Evolutionary conservation across 1,140 invertebrate genomes (phyloP), one percentile per base, ranked within the genome.

Genomic region (Hetaerina americana): DNA sequence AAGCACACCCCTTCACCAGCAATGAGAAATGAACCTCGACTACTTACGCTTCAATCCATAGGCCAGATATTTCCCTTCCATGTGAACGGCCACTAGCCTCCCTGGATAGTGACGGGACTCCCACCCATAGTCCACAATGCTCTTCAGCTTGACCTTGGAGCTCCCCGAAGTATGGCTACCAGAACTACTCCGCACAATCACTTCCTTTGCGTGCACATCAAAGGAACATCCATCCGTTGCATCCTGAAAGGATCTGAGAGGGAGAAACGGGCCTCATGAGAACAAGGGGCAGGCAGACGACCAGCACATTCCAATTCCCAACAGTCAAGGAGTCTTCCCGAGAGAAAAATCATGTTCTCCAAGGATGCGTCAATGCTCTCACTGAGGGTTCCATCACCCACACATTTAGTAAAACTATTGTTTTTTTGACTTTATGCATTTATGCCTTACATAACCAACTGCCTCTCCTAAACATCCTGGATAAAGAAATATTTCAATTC

Each of bases 91-190:
- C n/a, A 97, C 85, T 26, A 97, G 80, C 77, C 94, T 92, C 0
- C 95, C 94, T 8, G 87, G 85, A 76, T 95, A 93, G 78, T 92
- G 91, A 76, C 89, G 87, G 27, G 89, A 86, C 77, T 97, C 94
- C 95, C 95, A 97, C 72, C 90, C 90, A 79, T 93, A 97, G 76
- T 97, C 93, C 12, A 96, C 94, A 68, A 96, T 87, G 80, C 92
- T 95, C 76, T 90, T 93, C 24, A 96, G 85, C 78, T 95, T 96
- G 8, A 98, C 90, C 81, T 94, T 93, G 0, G 92, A 94, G 77
- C 90, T 92, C 27, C 90, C 92, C 81, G 88, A 88, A 76, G 85
- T 85, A 75, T 91, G 89, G 40, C 80, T 85, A 22, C 88, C 90
- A 24, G 85, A 81, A 71, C 87, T 90, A 25, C 89, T 87, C 72